These are phyloP conservation scores for Cynopterus sphinx DNA, from an alignment of 2,797 vertebrate species.

Conservation along the genomic window DNA sequence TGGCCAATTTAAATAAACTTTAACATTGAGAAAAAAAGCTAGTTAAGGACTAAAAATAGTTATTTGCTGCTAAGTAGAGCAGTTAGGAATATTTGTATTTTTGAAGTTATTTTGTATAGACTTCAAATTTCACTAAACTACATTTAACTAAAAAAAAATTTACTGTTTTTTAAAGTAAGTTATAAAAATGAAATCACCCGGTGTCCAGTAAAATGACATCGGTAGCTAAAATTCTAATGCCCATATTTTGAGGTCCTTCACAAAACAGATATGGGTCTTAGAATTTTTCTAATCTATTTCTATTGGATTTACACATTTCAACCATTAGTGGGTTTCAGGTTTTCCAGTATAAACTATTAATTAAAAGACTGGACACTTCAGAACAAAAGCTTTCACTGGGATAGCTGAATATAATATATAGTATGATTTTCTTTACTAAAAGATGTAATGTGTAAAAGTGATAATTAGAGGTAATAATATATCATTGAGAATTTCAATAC, in stretches of 20 bases:
- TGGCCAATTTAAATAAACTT: background rate
- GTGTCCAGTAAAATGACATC: background rate
- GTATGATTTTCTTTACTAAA: background rate
- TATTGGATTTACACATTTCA: background rate
- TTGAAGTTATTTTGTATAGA: background rate
- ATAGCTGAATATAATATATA: background rate
- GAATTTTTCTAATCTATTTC: background rate
- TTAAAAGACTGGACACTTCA: background rate
- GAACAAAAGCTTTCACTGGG: constrained; percentile 12
- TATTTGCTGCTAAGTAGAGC: background rate
- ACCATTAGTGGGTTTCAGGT: constrained; percentile 51
- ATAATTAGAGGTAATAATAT: background rate
- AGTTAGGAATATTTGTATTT: background rate
- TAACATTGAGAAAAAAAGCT: constrained; percentile 7
- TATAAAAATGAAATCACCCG: constrained; percentile 52
- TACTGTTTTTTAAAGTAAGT: background rate
- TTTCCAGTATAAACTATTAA: constrained; percentile 53
- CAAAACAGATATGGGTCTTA: constrained; percentile 14
- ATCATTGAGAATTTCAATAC: background rate
- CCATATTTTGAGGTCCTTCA: constrained; percentile 35
- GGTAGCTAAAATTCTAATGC: background rate
- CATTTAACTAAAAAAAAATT: background rate
- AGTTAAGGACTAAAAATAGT: background rate
- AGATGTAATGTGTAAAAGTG: background rate
- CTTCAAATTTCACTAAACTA: background rate